These are phyloP conservation scores for Cercopithecus neglectus DNA, from an alignment of 2,797 vertebrate species.

Conservation along the genomic window DNA sequence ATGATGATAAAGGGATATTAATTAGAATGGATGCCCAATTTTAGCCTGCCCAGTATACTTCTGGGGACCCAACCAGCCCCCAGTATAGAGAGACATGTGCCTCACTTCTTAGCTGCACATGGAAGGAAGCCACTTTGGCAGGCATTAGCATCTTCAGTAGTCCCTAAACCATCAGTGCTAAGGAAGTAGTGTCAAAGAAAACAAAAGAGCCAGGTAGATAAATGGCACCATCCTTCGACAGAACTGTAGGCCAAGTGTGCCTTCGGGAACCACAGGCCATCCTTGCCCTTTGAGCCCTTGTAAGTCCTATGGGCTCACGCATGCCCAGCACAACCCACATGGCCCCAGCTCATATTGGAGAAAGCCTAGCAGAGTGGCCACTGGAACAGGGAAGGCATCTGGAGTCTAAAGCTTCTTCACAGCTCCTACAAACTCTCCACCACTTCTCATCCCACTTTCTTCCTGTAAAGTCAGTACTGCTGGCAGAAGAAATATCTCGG, in stretches of 20 bases:
- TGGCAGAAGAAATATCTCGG: background rate
- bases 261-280: background rate
- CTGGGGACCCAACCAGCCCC: background rate
- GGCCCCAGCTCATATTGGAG: background rate
- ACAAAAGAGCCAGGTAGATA: background rate
- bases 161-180: background rate
- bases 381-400: background rate
- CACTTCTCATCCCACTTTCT: background rate
- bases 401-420: background rate
- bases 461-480: background rate
- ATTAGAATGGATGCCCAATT: background rate
- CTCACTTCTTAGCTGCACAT: background rate
- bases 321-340: fast-evolving
- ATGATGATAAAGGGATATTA: background rate
- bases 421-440: background rate
- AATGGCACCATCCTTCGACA: background rate
- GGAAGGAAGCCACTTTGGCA: background rate
- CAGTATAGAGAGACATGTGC: background rate
- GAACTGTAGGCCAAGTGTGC: background rate
- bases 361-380: background rate
- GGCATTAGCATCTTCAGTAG: background rate
- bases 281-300: background rate
- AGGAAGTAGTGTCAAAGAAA: background rate
- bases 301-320: background rate
- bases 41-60: background rate